Evolutionary conservation across 2,113 vertebrate genomes (phyloP).

Genomic region (Ciconia maguari): DNA sequence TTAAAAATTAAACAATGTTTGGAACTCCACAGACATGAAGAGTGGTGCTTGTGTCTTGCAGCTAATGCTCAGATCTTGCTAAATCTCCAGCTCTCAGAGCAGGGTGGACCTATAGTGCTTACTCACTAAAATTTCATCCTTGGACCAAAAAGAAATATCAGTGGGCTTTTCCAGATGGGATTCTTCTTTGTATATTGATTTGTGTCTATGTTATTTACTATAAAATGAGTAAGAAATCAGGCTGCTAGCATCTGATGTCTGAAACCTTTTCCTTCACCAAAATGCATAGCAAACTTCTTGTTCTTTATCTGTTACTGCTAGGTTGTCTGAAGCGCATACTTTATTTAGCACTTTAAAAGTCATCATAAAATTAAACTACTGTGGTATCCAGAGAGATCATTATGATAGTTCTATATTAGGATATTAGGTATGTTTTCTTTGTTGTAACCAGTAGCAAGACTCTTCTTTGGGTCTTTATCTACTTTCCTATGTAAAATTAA

Average conservation of each 20-base stretch:
- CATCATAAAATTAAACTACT: not conserved
- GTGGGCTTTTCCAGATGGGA: not conserved
- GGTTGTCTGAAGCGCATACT: not conserved
- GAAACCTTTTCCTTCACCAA: not conserved
- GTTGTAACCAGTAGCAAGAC: not conserved
- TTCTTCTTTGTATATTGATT: not conserved
- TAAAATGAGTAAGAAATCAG: not conserved
- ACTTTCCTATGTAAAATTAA: not conserved
- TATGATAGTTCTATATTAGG: not conserved
- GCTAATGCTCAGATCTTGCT: not conserved
- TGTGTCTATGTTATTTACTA: not conserved
- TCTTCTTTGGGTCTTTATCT: not conserved
- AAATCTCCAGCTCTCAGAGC: not conserved
- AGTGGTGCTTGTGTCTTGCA: not conserved
- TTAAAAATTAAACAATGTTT: not conserved
- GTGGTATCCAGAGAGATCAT: not conserved
- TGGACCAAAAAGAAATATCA: not conserved
- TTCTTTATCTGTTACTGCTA: not conserved
- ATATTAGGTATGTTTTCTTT: not conserved
- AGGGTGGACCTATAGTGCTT: not conserved
- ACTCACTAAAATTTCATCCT: not conserved
- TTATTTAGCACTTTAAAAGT: not conserved
- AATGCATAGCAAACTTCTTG: not conserved
- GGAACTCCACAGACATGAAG: not conserved
- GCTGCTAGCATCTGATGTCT: not conserved